Conservation (phyloP, 2,797 vertebrate genomes). For the Hylomyscus alleni region DNA sequence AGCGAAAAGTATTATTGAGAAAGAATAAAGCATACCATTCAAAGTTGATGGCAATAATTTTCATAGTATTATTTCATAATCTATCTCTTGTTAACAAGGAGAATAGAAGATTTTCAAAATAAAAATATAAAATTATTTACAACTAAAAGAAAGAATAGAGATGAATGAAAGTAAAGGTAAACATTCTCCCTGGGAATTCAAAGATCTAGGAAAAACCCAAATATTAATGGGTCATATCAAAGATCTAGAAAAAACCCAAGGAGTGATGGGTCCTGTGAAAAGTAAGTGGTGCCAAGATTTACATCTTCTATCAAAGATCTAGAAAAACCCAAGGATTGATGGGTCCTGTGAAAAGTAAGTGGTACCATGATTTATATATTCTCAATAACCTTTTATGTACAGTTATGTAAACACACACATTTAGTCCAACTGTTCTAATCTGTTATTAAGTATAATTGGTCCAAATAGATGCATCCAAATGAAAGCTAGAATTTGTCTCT, state of each 20-base stretch:
- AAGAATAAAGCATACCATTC: background rate
- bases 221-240: too few species aligned
- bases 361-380: background rate
- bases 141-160: background rate
- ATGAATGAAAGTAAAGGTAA: background rate
- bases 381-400: background rate
- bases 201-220: background rate
- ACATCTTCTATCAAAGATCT: too few species aligned
- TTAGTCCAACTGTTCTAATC: background rate
- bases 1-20: background rate
- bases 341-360: background rate
- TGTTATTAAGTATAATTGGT: background rate
- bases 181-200: background rate
- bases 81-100: background rate
- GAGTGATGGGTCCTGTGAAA: too few species aligned
- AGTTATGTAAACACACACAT: background rate
- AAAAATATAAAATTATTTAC: background rate
- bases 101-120: background rate
- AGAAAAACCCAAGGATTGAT: background rate
- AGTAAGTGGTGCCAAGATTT: too few species aligned
- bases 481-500: background rate
- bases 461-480: background rate
- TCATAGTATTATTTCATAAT: background rate
- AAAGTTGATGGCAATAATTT: background rate
- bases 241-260: too few species aligned